Conservation (phyloP, 1,140 invertebrate genomes). For the Lasioglossum baleicum region DNA sequence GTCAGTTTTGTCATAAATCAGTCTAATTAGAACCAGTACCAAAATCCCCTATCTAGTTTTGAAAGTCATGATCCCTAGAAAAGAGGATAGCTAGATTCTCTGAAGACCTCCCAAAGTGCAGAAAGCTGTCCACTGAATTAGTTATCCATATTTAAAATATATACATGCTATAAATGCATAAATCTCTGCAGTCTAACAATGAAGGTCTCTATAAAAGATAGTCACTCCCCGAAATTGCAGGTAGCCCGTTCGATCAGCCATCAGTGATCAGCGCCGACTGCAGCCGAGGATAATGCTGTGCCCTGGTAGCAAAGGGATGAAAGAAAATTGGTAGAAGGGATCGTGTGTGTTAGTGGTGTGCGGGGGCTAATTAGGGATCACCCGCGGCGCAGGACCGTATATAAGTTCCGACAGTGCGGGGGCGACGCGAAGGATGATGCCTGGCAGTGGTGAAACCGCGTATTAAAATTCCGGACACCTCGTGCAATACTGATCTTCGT, state of each 20-base stretch:
- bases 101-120: too few relatives aligned
- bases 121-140: too few relatives aligned
- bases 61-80: too few relatives aligned
- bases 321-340: background rate
- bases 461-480: slow-evolving; percentile 73
- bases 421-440: slow-evolving; percentile 8
- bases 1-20: too few relatives aligned
- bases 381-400: slow-evolving; percentile 23
- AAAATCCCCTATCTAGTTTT: too few relatives aligned
- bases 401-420: slow-evolving; percentile 32
- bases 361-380: slow-evolving; percentile 38
- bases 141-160: too few relatives aligned
- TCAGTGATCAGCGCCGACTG: background rate
- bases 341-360: background rate
- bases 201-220: too few relatives aligned
- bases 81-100: too few relatives aligned
- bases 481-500: slow-evolving; percentile 69
- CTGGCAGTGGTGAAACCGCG: slow-evolving; percentile 48
- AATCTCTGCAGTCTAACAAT: too few relatives aligned
- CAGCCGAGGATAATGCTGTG: background rate
- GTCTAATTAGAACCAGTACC: too few relatives aligned
- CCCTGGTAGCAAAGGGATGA: background rate
- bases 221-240: too few relatives aligned
- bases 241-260: background rate
- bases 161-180: too few relatives aligned